phyloP scores from a whole-genome alignment of 2,888 invertebrate genomes.

The Lasioglossum vierecki region DNA sequence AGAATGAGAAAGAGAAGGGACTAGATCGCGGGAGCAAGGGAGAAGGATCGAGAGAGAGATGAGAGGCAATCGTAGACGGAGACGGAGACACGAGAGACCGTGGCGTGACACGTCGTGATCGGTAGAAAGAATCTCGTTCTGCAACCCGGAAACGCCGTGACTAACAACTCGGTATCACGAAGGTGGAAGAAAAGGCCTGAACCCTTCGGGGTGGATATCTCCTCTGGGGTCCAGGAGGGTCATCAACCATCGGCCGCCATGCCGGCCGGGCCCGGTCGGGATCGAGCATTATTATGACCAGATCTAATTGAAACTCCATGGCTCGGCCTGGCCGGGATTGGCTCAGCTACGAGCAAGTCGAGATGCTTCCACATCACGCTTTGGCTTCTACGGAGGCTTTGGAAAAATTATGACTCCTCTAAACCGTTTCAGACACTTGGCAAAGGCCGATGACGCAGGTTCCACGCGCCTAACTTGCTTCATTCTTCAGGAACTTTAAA shows the following conservation, averaged over 20 bases:
- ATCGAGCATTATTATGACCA: slow-evolving; percentile 75
- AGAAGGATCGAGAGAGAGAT: not conserved
- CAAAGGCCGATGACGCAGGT: too few relatives aligned
- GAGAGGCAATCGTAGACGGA: slow-evolving; percentile 14
- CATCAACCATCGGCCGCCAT: slow-evolving; percentile 74
- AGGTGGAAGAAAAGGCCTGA: slow-evolving; percentile 72
- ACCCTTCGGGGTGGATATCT: slow-evolving; percentile 70
- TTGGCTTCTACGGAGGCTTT: not conserved
- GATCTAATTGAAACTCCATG: slow-evolving; percentile 78
- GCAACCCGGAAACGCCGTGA: slow-evolving; percentile 77
- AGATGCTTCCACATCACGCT: not conserved
- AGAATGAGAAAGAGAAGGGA: slow-evolving; percentile 8
- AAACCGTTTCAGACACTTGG: not conserved
- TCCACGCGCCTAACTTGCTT: too few relatives aligned
- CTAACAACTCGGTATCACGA: slow-evolving; percentile 79
- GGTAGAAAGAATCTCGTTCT: slow-evolving; percentile 76
- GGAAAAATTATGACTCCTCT: not conserved
- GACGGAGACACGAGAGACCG: slow-evolving; percentile 63
- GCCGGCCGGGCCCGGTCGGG: slow-evolving; percentile 49
- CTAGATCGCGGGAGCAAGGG: not conserved
- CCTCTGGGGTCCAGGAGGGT: slow-evolving; percentile 69
- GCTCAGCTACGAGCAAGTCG: slow-evolving; percentile 1
- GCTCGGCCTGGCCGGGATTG: slow-evolving; percentile 38
- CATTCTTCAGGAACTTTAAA: not conserved
- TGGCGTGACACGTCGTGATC: slow-evolving; percentile 77